phyloP scores from a whole-genome alignment of 2,888 invertebrate genomes.

The Drymonia ruficornis region DNA sequence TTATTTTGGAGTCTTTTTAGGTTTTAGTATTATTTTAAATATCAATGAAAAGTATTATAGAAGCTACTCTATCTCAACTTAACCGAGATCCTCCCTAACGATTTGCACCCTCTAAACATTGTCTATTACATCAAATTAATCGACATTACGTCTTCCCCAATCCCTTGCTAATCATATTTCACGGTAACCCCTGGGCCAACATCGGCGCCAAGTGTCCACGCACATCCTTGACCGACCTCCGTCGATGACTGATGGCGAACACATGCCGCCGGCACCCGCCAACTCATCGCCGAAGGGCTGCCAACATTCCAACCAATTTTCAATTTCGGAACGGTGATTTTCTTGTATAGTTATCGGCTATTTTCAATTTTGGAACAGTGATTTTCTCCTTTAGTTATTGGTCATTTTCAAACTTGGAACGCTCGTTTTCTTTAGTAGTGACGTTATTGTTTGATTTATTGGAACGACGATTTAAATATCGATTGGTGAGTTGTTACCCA shows the following conservation, averaged over 20 bases:
- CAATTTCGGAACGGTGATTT: conserved; percentile 11
- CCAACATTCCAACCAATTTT: conserved; percentile 21
- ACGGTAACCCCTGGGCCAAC: conserved; percentile 35
- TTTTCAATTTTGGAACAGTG: conserved; percentile 2
- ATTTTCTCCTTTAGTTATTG: conserved; percentile 2
- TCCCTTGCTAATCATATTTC: conserved; percentile 42
- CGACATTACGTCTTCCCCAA: conserved; percentile 18
- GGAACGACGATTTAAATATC: conserved; percentile 5
- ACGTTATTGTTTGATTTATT: conserved; percentile 5
- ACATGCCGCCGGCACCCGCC: conserved; percentile 73
- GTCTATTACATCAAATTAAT: conserved; percentile 4
- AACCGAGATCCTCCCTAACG: too few species aligned
- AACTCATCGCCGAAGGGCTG: conserved; percentile 74
- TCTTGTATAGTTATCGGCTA: conserved; percentile 7
- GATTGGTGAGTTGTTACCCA: conserved; percentile 11
- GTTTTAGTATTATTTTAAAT: too few species aligned
- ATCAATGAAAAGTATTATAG: too few species aligned
- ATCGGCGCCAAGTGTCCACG: conserved; percentile 65
- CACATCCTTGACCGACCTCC: conserved; percentile 75
- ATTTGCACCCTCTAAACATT: neutral
- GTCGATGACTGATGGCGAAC: conserved; percentile 81
- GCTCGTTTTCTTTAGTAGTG: conserved; percentile 4
- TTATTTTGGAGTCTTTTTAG: neutral
- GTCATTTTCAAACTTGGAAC: neutral
- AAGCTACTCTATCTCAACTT: too few species aligned